Conservation (phyloP, 2,888 invertebrate genomes). For the Ochlodes sylvanus region DNA sequence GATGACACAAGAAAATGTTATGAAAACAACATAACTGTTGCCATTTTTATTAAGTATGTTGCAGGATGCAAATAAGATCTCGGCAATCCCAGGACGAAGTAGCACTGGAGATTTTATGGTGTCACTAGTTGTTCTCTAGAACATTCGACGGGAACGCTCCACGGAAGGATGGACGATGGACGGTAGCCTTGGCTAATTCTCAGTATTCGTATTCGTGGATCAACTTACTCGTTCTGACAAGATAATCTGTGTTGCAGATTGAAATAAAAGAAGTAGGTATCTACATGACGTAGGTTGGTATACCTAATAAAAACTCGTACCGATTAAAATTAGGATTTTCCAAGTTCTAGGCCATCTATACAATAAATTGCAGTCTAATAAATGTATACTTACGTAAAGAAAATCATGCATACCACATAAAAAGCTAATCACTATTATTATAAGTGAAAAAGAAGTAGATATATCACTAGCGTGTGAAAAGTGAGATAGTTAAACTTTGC, state of each 20-base stretch:
- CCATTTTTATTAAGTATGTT: no score
- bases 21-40: no score
- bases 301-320: background rate
- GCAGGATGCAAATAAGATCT: no score
- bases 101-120: slow-evolving; percentile 2
- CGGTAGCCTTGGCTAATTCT: slow-evolving; percentile 19
- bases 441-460: no score
- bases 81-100: background rate
- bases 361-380: no score
- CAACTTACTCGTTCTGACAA: background rate
- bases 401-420: no score
- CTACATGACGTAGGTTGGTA: no score
- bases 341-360: background rate
- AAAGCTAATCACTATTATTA: no score
- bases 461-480: no score
- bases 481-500: no score
- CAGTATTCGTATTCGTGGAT: slow-evolving; percentile 15
- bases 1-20: no score
- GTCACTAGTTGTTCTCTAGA: slow-evolving; percentile 16
- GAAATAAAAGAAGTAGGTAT: background rate
- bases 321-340: background rate
- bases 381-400: no score
- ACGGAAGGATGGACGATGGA: slow-evolving; percentile 16
- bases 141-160: slow-evolving; percentile 6
- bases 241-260: slow-evolving; percentile 7